Evolutionary conservation across 2,797 vertebrate genomes (phyloP), one percentile per base, ranked within the genome.

Genomic region (Melanotaenia parkinsoni): DNA sequence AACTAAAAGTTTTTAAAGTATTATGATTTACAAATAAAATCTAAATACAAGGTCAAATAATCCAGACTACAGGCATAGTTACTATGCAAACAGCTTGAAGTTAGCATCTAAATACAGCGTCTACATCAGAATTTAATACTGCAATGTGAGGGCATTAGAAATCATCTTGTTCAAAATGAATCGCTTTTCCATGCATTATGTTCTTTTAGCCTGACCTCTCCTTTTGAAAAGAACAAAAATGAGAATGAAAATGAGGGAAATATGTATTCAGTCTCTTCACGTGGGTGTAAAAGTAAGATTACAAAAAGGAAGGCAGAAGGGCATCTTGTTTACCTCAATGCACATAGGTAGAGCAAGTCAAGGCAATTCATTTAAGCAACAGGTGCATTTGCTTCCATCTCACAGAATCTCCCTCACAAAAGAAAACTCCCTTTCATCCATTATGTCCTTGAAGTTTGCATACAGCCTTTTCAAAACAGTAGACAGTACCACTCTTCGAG

Each of bases 401-500:
- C 72, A 72, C 26, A 24, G 62, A 32, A 69, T 79, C 68, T 57
- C 60, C 43, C 68, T 65, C 64, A 73, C 60, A 73, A 76, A 82
- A 5, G 45, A 67, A 74, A 67, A 47, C n/a, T 73, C 3, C 28
- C 66, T 79, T 82, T 76, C 57, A 84, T 84, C 64, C 28, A 35
- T 66, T 53, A 33, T 58, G 63, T 80, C 81, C 68, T 76, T 47
- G 63, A 83, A 74, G 77, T 67, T 54, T 85, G 72, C 60, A 83
- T 58, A 40, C 18, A 54, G 45, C 24, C 72, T 74, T 57, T 63
- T 37, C 84, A 74, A 78, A 63, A 37, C 71, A 79, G 74, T 63
- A 66, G 64, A 81, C 51, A 82, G 43, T 64, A 57, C 14, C 3
- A 7, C 47, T 83, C 56, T 63, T 58, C 56, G 37, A 30, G 56